A percentile compares a stretch with the other conserved stretches of the same genome.
phyloP scores from a whole-genome alignment of 1,140 invertebrate species.

The Cephus cinctus region DNA sequence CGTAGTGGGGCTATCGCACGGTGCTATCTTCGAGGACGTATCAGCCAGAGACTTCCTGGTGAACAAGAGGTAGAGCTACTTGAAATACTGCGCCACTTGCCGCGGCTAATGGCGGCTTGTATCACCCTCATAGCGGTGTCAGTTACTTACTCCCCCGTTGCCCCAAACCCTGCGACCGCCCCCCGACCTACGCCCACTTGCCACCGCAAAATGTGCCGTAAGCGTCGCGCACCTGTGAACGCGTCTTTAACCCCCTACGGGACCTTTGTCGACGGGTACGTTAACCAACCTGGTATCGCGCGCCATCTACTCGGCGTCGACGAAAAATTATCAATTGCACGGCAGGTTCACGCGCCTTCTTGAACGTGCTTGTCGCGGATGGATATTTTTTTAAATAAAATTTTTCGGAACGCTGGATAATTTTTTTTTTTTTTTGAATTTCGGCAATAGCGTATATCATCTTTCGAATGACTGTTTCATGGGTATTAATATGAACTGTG shows the following conservation, averaged over 20 bases:
- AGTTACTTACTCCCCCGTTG: slow-evolving; percentile 29
- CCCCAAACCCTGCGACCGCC: slow-evolving; percentile 29
- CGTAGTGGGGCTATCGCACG: slow-evolving; percentile 29
- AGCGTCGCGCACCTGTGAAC: slow-evolving; percentile 28
- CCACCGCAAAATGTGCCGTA: slow-evolving; percentile 27
- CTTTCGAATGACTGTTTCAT: no score
- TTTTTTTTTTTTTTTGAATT: no score
- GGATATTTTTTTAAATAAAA: no score
- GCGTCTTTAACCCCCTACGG: slow-evolving; percentile 5
- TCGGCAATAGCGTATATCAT: no score
- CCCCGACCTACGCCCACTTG: slow-evolving; percentile 38
- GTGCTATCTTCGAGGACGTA: slow-evolving; percentile 21
- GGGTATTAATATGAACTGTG: no score
- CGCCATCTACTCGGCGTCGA: neutral
- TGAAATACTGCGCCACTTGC: slow-evolving; percentile 10
- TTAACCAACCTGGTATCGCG: neutral
- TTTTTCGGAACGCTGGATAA: no score
- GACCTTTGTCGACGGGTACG: neutral
- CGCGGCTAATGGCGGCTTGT: slow-evolving; percentile 40
- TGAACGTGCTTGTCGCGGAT: no score
- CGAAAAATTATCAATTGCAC: no score
- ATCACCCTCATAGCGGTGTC: slow-evolving; percentile 35
- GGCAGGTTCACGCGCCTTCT: no score
- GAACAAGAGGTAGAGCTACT: neutral
- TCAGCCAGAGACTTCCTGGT: slow-evolving; percentile 21